Percentiles rank a stretch among this genome's conserved stretches.
phyloP scores from a whole-genome alignment of 2,888 invertebrate genomes.

The Noctua fimbriata region DNA sequence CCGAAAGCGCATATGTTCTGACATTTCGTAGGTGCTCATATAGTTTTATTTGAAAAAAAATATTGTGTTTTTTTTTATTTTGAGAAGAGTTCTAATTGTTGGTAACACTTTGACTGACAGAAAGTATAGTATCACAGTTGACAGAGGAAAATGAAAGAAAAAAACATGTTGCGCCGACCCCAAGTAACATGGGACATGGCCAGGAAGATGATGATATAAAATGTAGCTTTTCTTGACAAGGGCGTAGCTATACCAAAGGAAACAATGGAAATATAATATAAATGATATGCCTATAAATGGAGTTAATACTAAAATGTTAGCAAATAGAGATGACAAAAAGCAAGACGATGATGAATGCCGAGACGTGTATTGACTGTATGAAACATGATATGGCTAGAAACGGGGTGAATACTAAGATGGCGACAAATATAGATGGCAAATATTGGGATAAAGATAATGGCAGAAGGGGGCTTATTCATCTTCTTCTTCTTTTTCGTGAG shows the following conservation, averaged over 20 bases:
- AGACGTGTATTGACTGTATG: not conserved
- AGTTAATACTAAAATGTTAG: constrained; percentile 12
- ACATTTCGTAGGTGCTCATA: not conserved
- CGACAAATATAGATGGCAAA: not conserved
- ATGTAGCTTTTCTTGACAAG: not conserved
- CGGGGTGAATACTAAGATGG: constrained; percentile 1
- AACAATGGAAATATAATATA: not conserved
- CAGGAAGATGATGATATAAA: no score
- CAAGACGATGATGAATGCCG: not conserved
- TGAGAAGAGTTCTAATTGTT: no score
- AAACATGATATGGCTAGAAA: constrained; percentile 1
- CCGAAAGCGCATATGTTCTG: not conserved
- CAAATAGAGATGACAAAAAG: constrained; percentile 1
- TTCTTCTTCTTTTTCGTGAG: not conserved
- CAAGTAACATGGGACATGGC: no score
- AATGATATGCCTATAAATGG: constrained; percentile 3
- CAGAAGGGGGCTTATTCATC: no score
- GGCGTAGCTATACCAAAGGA: not conserved
- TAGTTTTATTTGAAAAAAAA: no score
- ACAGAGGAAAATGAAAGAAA: no score
- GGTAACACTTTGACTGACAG: not conserved
- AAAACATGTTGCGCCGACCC: no score
- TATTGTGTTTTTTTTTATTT: no score
- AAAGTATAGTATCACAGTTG: no score
- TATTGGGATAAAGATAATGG: not conserved